Evolutionary conservation across 1,140 invertebrate species (phyloP), one percentile per base, ranked within the genome.

Genomic region (Tetramorium parvispinum): DNA sequence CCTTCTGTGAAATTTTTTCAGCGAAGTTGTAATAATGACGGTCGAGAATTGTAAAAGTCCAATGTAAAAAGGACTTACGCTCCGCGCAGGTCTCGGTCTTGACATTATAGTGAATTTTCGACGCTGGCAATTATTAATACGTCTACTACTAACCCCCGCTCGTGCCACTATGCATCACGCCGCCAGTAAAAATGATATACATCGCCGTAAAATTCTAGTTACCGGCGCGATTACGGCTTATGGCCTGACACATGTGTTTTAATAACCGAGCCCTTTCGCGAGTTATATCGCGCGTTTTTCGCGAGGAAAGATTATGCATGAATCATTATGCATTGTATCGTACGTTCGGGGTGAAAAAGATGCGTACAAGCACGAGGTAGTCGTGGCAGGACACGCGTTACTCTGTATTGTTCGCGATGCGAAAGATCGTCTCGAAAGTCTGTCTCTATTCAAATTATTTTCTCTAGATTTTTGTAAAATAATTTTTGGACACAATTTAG

Each of bases 141-240:
- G 11, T 40, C 32, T 70, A 71, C 66, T 81, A 18, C 32, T 37
- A 81, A 55, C 27, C n/a, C 32, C 21, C 46, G n/a, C 13, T 37
- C 6, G 3, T 61, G 61, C 11, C 43, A 13, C 27, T 81, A 51
- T 53, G 61, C 61, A 32, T 82, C 63, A 73, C 6, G 21, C 65
- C n/a, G 53, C 18, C 79, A 46, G 51, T 82, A 71, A 73, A 83
- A 83, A 53, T 83, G 79, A 83, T 59, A 59, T 83, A 83, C 68
- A 73, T 83, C 24, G 53, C 68, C 79, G 79, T 83, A 83, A 83
- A 83, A 59, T 59, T 83, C 66, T 73, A 73, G 66, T 73, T 82
- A 82, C 66, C 66, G 8, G 73, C 57, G 57, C 70, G 82, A 85
- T 85, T 85, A 73, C 59, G 65, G 68, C 79, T 83, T 70, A 77